These are phyloP conservation scores for Andricus grossulariae DNA, from an alignment of 1,140 invertebrate species.

Conservation along the genomic window DNA sequence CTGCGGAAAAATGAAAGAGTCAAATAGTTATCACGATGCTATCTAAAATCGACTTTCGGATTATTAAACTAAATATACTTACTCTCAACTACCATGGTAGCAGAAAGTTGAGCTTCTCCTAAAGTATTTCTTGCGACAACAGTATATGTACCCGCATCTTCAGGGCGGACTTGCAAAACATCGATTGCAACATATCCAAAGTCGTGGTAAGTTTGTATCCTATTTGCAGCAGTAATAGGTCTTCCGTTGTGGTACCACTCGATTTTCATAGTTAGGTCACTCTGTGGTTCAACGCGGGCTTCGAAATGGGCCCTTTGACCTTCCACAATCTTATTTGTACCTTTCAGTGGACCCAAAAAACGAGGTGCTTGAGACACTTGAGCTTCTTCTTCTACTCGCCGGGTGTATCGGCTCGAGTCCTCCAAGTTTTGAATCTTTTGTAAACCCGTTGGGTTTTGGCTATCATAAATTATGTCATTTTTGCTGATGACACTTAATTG, in stretches of 20 bases:
- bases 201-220: conserved; percentile 94
- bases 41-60: neutral
- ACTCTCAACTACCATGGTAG: conserved; percentile 92
- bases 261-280: conserved; percentile 89
- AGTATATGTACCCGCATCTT: conserved; percentile 91
- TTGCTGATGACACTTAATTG: conserved; percentile 91
- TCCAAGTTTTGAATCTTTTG: conserved; percentile 93
- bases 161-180: conserved; percentile 89
- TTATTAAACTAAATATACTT: conserved; percentile 69
- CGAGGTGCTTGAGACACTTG: conserved; percentile 86
- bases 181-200: conserved; percentile 97
- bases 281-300: conserved; percentile 94
- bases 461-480: conserved; percentile 90
- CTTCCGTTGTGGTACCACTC: conserved; percentile 96
- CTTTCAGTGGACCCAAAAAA: conserved; percentile 91
- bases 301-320: conserved; percentile 97
- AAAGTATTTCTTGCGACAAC: conserved; percentile 92
- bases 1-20: conserved; percentile 74
- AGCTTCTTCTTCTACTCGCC: conserved; percentile 83
- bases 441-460: conserved; percentile 90
- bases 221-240: conserved; percentile 87
- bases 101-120: conserved; percentile 88
- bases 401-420: conserved; percentile 84
- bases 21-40: conserved; percentile 46
- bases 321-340: conserved; percentile 95